These are phyloP conservation scores for Beris chalybata DNA, from an alignment of 2,888 invertebrate genomes.

Conservation along the genomic window DNA sequence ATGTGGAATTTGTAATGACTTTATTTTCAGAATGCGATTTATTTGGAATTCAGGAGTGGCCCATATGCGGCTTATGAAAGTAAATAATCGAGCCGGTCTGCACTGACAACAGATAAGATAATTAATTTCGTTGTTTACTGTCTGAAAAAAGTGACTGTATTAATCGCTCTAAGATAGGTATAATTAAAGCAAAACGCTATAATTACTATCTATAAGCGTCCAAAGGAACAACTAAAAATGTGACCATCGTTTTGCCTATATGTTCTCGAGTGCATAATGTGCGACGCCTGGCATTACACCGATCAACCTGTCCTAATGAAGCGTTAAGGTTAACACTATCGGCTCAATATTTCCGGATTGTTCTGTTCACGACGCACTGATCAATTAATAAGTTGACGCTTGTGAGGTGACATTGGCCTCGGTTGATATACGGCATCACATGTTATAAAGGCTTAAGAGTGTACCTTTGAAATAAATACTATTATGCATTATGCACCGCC, in stretches of 20 bases:
- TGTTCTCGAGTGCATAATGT: background rate
- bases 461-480: background rate
- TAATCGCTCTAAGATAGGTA: too few species aligned
- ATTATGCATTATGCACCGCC: background rate
- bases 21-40: conserved; percentile 26
- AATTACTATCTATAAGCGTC: too few species aligned
- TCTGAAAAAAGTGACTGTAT: too few species aligned
- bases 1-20: too few species aligned
- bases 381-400: background rate
- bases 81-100: background rate
- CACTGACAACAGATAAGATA: conserved; percentile 11
- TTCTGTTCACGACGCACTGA: background rate
- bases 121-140: background rate
- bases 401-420: background rate
- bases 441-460: background rate
- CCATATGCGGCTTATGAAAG: conserved; percentile 8
- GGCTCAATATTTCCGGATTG: background rate
- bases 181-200: too few species aligned
- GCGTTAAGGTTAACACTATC: background rate
- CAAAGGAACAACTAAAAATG: too few species aligned
- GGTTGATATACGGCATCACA: background rate
- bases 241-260: too few species aligned
- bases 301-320: conserved; percentile 1
- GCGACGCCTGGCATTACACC: background rate
- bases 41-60: conserved; percentile 13